Evolutionary conservation across 2,113 vertebrate genomes (phyloP).

Genomic region (Lycaon pictus): DNA sequence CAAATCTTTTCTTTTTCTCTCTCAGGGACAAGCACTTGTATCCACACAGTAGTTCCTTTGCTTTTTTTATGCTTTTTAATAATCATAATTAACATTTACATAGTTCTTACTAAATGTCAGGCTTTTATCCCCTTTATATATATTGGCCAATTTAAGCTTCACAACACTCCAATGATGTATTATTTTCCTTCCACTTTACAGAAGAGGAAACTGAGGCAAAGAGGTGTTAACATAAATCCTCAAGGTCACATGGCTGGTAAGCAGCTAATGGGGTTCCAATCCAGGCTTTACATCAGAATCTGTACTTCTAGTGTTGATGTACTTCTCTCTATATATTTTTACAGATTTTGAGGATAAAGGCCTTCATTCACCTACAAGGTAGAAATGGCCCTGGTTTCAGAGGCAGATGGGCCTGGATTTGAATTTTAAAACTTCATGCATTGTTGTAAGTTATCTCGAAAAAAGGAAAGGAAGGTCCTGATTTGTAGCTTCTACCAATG

Average conservation of each 20-base stretch:
- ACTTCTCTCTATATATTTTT: not conserved
- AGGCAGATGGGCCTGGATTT: not conserved
- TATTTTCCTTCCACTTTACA: not conserved
- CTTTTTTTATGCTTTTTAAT: not conserved
- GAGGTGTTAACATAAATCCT: not conserved
- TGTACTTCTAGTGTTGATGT: not conserved
- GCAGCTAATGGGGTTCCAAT: not conserved
- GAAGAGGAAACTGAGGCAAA: constrained; percentile 15
- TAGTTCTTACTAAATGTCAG: not conserved
- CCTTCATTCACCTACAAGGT: not conserved
- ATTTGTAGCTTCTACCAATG: not conserved
- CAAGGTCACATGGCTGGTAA: not conserved
- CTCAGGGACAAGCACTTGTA: not conserved
- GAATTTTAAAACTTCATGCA: not conserved
- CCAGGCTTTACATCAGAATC: not conserved
- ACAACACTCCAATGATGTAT: not conserved
- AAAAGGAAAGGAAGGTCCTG: not conserved
- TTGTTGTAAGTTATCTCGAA: not conserved
- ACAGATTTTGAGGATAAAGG: not conserved
- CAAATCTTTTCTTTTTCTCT: not conserved
- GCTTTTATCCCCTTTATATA: not conserved
- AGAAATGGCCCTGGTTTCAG: not conserved
- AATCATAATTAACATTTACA: not conserved
- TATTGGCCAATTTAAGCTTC: not conserved
- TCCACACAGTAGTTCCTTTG: not conserved